These are phyloP conservation scores for Gorsachius magnificus DNA, from an alignment of 2,797 vertebrate genomes.

Conservation along the genomic window DNA sequence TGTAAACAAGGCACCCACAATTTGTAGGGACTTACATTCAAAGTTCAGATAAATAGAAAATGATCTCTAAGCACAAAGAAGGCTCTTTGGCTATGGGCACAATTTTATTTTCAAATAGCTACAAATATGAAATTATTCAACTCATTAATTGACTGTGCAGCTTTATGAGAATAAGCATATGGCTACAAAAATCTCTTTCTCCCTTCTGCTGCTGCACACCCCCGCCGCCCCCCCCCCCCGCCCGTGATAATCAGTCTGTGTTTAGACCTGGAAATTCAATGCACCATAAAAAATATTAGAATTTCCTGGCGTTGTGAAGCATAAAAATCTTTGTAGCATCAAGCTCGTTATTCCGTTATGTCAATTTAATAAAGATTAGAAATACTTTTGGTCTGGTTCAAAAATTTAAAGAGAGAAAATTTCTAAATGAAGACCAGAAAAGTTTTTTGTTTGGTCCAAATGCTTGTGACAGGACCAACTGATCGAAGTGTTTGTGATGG, in stretches of 20 bases:
- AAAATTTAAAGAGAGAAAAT: not conserved
- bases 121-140: slow-evolving; percentile 29
- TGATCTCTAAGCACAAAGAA: not conserved
- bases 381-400: not conserved
- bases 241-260: not conserved
- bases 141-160: slow-evolving; percentile 27
- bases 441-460: not conserved
- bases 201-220: not conserved
- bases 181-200: not conserved
- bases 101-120: not conserved
- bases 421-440: not conserved
- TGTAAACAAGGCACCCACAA: not conserved
- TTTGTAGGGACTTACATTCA: not conserved
- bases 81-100: not conserved
- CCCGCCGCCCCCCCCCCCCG: fast-evolving
- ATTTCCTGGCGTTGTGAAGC: not conserved
- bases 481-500: not conserved
- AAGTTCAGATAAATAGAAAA: slow-evolving; percentile 10
- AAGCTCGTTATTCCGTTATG: not conserved
- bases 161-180: slow-evolving; percentile 41
- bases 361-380: not conserved
- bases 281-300: slow-evolving; percentile 35
- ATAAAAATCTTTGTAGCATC: not conserved
- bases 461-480: not conserved
- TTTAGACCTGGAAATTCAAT: slow-evolving; percentile 50